Percentiles rank a stretch among this genome's conserved stretches.
These are phyloP conservation scores for Proterorhinus semilunaris DNA, from an alignment of 2,113 vertebrate genomes.

Conservation along the genomic window DNA sequence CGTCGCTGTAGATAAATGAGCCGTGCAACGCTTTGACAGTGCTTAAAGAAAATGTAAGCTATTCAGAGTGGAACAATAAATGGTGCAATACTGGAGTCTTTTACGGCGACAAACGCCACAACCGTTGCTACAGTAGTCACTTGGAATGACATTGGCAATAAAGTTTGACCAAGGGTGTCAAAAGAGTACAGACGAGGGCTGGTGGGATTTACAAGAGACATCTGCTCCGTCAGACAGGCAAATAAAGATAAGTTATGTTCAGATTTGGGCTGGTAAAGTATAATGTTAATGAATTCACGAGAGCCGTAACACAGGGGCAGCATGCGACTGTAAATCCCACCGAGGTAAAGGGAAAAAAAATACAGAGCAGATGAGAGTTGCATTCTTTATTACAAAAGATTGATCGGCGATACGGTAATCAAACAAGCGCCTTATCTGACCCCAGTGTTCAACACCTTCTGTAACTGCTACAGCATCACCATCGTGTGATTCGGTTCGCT, in stretches of 20 bases:
- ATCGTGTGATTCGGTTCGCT: no score
- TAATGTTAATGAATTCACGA: conserved; percentile 44
- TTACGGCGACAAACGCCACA: conserved; percentile 1
- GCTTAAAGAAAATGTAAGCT: conserved; percentile 28
- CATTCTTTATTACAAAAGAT: background rate
- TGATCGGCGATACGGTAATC: conserved; percentile 32
- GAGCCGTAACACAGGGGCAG: conserved; percentile 37
- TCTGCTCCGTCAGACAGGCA: conserved; percentile 16
- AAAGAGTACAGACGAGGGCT: background rate
- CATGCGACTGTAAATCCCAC: conserved; percentile 39
- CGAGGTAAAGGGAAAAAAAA: conserved; percentile 40
- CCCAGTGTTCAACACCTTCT: conserved; percentile 27
- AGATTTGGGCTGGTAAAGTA: conserved; percentile 30
- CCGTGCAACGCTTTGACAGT: conserved; percentile 21
- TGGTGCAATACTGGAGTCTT: conserved; percentile 19
- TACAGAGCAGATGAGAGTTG: conserved; percentile 29
- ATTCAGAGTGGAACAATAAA: conserved; percentile 42
- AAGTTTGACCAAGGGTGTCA: conserved; percentile 3
- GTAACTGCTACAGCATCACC: no score
- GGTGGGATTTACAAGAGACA: background rate
- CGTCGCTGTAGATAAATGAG: conserved; percentile 33
- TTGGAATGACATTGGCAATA: conserved; percentile 14
- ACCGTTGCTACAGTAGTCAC: background rate
- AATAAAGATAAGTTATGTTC: background rate
- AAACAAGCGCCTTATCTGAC: conserved; percentile 37